Percentiles rank a stretch among this genome's conserved stretches.
Evolutionary conservation across 2,888 invertebrate species (phyloP).

Genomic region (Hemaris fuciformis): DNA sequence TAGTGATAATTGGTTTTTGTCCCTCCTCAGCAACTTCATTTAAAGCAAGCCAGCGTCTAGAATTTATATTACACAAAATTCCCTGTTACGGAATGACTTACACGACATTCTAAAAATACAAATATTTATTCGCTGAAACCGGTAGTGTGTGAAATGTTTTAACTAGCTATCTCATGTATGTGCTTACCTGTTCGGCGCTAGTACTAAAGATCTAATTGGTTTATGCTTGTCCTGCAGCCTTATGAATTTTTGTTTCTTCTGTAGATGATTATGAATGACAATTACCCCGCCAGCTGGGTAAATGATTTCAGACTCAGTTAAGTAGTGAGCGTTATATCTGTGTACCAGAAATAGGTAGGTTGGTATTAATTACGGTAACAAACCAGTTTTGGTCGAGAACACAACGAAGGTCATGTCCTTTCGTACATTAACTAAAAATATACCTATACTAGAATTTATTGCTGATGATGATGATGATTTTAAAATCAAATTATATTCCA

Average conservation of each 20-base stretch:
- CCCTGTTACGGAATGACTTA: not conserved
- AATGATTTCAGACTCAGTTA: constrained; percentile 87
- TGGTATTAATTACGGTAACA: not conserved
- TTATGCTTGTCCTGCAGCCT: constrained; percentile 85
- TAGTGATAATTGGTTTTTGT: constrained; percentile 84
- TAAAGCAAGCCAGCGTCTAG: constrained; percentile 84
- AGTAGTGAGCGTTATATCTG: constrained; percentile 86
- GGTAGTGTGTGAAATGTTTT: too few species aligned
- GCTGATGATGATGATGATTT: too few species aligned
- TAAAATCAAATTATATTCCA: too few species aligned
- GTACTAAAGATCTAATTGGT: constrained; percentile 82
- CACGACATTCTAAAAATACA: not conserved
- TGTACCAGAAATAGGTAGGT: constrained; percentile 8
- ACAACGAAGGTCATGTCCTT: not conserved
- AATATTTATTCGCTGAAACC: not conserved
- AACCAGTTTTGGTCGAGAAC: not conserved
- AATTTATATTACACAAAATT: too few species aligned
- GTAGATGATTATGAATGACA: constrained; percentile 86
- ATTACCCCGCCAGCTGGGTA: constrained; percentile 91
- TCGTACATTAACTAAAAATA: too few species aligned
- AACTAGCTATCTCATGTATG: not conserved
- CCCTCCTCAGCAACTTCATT: constrained; percentile 84
- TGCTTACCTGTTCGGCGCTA: constrained; percentile 86
- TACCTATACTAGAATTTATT: too few species aligned
- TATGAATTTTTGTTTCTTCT: constrained; percentile 88